A percentile compares a stretch with the other conserved stretches of the same genome.
Evolutionary conservation across 2,797 vertebrate species (phyloP).

Genomic region (Galago senegalensis): DNA sequence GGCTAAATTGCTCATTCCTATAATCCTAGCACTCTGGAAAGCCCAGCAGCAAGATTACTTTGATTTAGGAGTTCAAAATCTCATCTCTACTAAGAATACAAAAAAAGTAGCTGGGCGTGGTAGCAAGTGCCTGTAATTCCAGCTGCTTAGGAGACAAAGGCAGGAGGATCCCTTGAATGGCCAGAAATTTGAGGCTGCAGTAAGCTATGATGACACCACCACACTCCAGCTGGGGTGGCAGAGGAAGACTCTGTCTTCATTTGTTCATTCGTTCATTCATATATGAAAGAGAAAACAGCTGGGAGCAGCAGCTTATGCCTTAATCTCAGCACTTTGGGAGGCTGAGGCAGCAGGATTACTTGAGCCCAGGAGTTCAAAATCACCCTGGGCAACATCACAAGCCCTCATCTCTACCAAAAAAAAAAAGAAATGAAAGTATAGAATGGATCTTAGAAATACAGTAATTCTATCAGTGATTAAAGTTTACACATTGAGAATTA

Average conservation of each 20-base stretch:
- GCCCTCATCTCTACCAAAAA: neutral
- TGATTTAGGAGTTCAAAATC: neutral
- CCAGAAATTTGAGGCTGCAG: too few species aligned
- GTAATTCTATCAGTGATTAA: slow-evolving; percentile 35
- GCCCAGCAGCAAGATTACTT: neutral
- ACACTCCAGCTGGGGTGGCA: too few species aligned
- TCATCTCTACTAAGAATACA: neutral
- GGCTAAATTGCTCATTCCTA: neutral
- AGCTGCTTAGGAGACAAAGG: neutral
- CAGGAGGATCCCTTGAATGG: neutral
- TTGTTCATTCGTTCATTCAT: too few species aligned
- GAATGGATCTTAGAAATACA: neutral
- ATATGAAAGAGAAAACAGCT: too few species aligned
- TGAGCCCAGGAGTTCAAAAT: too few species aligned
- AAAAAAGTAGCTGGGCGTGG: neutral
- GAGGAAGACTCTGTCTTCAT: too few species aligned
- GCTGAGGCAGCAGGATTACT: too few species aligned
- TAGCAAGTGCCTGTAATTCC: neutral
- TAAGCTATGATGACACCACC: too few species aligned
- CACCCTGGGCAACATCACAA: neutral
- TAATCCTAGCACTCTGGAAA: neutral
- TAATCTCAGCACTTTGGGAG: too few species aligned
- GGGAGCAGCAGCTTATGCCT: too few species aligned
- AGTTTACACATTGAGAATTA: slow-evolving; percentile 30
- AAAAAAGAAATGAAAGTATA: neutral